Percentiles rank a stretch among this genome's conserved stretches.
Evolutionary conservation across 2,113 vertebrate genomes (phyloP).

Genomic region (Hydrochoerus hydrochaeris): DNA sequence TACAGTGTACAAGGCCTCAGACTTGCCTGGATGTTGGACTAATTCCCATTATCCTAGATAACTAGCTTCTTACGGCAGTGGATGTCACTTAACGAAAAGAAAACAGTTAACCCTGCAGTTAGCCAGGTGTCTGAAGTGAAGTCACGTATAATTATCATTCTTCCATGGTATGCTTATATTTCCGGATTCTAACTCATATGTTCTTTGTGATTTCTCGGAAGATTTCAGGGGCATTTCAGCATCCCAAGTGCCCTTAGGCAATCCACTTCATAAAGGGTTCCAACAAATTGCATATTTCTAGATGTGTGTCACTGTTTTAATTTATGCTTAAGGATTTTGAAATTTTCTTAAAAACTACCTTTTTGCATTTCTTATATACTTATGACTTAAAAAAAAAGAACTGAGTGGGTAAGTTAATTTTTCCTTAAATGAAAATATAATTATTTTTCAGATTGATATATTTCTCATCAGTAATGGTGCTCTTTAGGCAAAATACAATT

Average conservation of each 20-base stretch:
- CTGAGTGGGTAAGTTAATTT: constrained; percentile 57
- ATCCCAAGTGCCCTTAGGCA: constrained; percentile 85
- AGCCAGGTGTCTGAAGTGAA: constrained; percentile 85
- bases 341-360: constrained; percentile 74
- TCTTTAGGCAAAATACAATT: constrained; percentile 32
- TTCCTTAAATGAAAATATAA: constrained; percentile 59
- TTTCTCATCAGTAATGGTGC: constrained; percentile 30
- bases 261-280: constrained; percentile 84
- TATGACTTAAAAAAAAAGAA: constrained; percentile 58
- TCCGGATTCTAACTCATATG: constrained; percentile 84
- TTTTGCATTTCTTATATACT: constrained; percentile 69
- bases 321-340: constrained; percentile 81
- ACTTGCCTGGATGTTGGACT: not conserved
- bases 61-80: constrained; percentile 71
- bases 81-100: constrained; percentile 76
- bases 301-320: constrained; percentile 79
- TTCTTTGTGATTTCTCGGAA: constrained; percentile 87
- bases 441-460: constrained; percentile 51
- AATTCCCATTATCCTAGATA: constrained; percentile 26
- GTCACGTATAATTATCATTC: constrained; percentile 88
- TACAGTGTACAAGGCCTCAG: not conserved
- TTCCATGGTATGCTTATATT: constrained; percentile 86
- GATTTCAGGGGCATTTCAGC: constrained; percentile 88
- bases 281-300: constrained; percentile 86
- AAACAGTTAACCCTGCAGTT: constrained; percentile 79